phyloP scores from a whole-genome alignment of 2,888 invertebrate genomes.

The Balanococcus diminutus region DNA sequence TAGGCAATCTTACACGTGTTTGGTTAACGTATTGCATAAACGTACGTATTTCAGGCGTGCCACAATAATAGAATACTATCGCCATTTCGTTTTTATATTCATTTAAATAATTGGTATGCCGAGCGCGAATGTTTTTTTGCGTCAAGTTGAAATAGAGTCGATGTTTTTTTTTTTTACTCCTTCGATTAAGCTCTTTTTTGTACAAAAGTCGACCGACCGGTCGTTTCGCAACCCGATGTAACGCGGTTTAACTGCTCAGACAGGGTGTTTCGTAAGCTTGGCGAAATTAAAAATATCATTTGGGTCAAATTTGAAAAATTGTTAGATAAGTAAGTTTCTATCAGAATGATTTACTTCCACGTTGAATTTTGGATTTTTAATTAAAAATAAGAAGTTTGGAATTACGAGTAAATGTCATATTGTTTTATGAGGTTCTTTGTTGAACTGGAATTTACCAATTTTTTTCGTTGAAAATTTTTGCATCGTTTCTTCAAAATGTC shows the following conservation, averaged over 20 bases:
- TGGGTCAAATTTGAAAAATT: too few species aligned
- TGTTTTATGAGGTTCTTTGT: too few species aligned
- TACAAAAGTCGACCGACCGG: background rate
- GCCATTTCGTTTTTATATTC: conserved; percentile 23
- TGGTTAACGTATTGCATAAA: conserved; percentile 29
- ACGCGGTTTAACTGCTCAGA: background rate
- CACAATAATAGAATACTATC: conserved; percentile 30
- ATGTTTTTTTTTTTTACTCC: background rate
- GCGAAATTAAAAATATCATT: too few species aligned
- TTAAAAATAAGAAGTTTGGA: too few species aligned
- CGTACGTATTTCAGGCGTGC: background rate
- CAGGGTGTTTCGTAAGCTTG: background rate
- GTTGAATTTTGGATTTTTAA: too few species aligned
- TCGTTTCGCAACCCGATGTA: background rate
- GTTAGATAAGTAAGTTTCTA: too few species aligned
- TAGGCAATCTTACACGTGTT: conserved; percentile 33
- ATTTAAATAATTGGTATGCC: conserved; percentile 35
- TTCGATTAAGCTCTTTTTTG: background rate
- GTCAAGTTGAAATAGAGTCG: background rate
- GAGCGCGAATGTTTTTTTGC: conserved; percentile 24
- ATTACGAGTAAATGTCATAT: too few species aligned
- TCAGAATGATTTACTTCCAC: too few species aligned
- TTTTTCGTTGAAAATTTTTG: too few species aligned
- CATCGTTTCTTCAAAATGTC: too few species aligned
- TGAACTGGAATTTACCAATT: too few species aligned